Base-by-base conservation (phyloP, 2,797 vertebrate species). In the Ambastaia sidthimunki region DNA sequence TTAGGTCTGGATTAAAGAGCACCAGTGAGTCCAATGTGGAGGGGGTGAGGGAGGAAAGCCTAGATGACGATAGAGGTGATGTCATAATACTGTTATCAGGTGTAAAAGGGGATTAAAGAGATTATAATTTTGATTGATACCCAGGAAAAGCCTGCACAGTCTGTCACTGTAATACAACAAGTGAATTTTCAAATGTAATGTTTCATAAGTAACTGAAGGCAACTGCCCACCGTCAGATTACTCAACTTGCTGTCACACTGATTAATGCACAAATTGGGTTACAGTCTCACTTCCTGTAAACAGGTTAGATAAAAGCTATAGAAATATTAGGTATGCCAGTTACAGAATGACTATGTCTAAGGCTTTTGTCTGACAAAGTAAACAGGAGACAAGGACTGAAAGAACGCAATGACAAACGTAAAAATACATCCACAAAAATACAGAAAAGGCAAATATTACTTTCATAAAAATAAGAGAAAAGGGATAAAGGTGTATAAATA, bases 1-100 rank as follows among this genome's bases (percentile, higher is more conserved):
- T 84, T 86, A 65, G 69, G 48, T 82, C 85, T 85, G 87, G 86
- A 66, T 76, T 85, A 74, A 73, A 68, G 69, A 65, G 54, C 83
- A 78, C 63, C 37, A 50, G 23, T 21, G n/a, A 50, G 69, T 13
- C 28, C 12, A 13, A 60, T 44, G 65, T 57, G 80, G 60, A n/a
- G 68, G 44, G 74, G 54, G 19, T 55, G 76, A 74, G 70, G 57
- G 84, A 78, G 31, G 80, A 37, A 78, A 57, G 62, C 44, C 81
- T 21, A 9, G 76, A 41, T 82, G 80, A 83, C 59, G 65, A 65
- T 18, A 12, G 9, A 73, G 62, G 19, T 62, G 52, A 78, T 67
- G 76, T 67, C 76, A 82, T 81, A 65, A 65, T 59, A 70, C 54
- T 7, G 3, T 69, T 74, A 75, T 84, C 50, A 76, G 41, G 62